Evolutionary conservation across 2,888 invertebrate species (phyloP), one percentile per base, ranked within the genome.

Genomic region (Amphipoea lucens): DNA sequence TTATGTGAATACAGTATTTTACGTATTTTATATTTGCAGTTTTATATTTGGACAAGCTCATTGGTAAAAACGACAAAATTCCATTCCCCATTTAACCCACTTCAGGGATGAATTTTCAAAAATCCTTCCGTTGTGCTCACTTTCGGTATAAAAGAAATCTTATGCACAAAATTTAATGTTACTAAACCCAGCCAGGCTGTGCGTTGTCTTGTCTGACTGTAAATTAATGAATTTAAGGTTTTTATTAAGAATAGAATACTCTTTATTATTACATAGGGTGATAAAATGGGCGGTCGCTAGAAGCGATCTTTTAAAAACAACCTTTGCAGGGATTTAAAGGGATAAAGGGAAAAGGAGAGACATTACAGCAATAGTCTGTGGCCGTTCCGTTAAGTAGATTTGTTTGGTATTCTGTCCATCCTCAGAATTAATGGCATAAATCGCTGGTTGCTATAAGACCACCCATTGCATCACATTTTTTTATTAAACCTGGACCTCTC

Each of bases 1-100:
- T 57, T 65, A 45, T 54, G 14, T 57, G 69, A 36, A 12, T 45
- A 29, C 7, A 68, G 20, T 76, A 75, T 57, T 65, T 57, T n/a
- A 40, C 54, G 23, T 5, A 54, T 40, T 57, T n/a, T 70, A 36
- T 40, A n/a, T 29, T 14, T 17, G 40, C 45, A n/a, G 2, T 40
- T 60, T 40, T 48, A 11, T 48, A 71, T 60, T 57, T 40, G 7
- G n/a, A 40, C 23, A 23, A n/a, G 23, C 9, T 23, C 9, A 54
- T 71, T 5, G n/a, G 17, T 17, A 40, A 40, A 40, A 40, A 54
- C 17, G 2, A n/a, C 54, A 17, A n/a, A 23, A 5, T 14, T 36
- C 17, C 48, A 54, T 54, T 40, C 23, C 6, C 36, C 5, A 23
- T 36, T 54, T 9, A 54, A 40, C 17, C 36, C 17, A 5, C 36